Evolutionary conservation across 2,888 invertebrate genomes (phyloP).

Genomic region (Protodeltote pygarga): DNA sequence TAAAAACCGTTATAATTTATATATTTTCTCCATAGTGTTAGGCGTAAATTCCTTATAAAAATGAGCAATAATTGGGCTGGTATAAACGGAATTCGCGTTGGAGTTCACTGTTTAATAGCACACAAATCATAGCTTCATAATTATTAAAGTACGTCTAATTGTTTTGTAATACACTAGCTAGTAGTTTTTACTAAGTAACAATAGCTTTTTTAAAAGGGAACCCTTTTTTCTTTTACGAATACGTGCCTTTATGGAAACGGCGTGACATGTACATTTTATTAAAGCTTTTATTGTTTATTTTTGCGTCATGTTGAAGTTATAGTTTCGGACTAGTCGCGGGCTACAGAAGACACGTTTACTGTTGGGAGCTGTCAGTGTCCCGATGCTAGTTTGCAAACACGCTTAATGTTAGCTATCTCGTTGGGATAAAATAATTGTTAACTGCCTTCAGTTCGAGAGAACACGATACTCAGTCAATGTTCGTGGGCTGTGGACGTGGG

Average conservation of each 20-base stretch:
- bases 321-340: slow-evolving; percentile 31
- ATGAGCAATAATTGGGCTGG: slow-evolving; percentile 52
- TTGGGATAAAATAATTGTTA: slow-evolving; percentile 43
- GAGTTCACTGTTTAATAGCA: slow-evolving; percentile 61
- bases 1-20: slow-evolving; percentile 52
- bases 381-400: slow-evolving; percentile 30
- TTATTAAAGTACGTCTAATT: slow-evolving; percentile 57
- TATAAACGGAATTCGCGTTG: slow-evolving; percentile 37
- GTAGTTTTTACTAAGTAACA: slow-evolving; percentile 75
- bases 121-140: slow-evolving; percentile 71
- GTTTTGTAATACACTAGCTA: slow-evolving; percentile 65
- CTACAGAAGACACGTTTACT: slow-evolving; percentile 7
- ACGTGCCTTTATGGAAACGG: slow-evolving; percentile 80
- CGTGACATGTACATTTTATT: slow-evolving; percentile 68
- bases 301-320: slow-evolving; percentile 57
- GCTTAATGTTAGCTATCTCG: slow-evolving; percentile 47
- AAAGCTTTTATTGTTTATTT: slow-evolving; percentile 65
- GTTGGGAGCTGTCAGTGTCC: slow-evolving; percentile 16
- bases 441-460: slow-evolving; percentile 37
- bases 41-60: slow-evolving; percentile 46
- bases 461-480: slow-evolving; percentile 55
- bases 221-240: slow-evolving; percentile 65
- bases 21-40: slow-evolving; percentile 44
- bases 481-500: no score
- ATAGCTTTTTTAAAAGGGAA: slow-evolving; percentile 79